Conservation (phyloP, 30 jellyfish, hydroid and myxozoan species). For the Hydractinia echinata region DNA sequence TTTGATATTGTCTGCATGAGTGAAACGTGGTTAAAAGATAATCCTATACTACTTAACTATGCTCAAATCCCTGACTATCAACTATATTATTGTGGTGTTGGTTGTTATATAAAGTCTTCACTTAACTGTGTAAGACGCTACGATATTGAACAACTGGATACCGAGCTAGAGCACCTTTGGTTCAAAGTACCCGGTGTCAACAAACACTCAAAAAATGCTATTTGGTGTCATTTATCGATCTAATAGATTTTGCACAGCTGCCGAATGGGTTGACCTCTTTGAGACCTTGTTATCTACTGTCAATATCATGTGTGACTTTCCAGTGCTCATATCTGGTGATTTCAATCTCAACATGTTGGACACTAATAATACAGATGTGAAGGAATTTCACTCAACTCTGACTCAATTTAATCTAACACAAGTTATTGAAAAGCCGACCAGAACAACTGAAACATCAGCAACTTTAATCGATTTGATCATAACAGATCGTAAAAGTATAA, state of each 20-base stretch:
- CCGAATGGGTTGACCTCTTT: background rate
- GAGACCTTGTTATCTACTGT: background rate
- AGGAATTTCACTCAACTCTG: slow-evolving; percentile 27
- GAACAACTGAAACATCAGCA: slow-evolving; percentile 47
- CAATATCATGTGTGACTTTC: background rate
- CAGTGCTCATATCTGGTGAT: slow-evolving; percentile 43
- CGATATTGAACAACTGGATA: slow-evolving; percentile 53
- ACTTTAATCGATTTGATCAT: slow-evolving; percentile 46
- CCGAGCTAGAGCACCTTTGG: slow-evolving; percentile 60
- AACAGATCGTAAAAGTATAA: background rate
- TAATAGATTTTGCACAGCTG: too few relatives aligned
- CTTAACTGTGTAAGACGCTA: slow-evolving; percentile 40
- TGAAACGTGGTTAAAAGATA: slow-evolving; percentile 68
- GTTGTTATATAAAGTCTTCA: slow-evolving; percentile 46
- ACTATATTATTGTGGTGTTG: slow-evolving; percentile 48
- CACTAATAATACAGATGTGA: slow-evolving; percentile 9
- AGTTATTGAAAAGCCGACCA: slow-evolving; percentile 37
- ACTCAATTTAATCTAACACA: slow-evolving; percentile 37
- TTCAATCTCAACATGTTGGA: slow-evolving; percentile 39
- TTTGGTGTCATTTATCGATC: too few relatives aligned
- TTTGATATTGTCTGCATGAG: slow-evolving; percentile 44
- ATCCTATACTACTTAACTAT: slow-evolving; percentile 43
- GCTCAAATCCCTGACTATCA: slow-evolving; percentile 49
- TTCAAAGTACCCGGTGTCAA: slow-evolving; percentile 55
- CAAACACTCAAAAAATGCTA: slow-evolving; percentile 52